These are phyloP conservation scores for Diaperis boleti DNA, from an alignment of 2,888 invertebrate genomes.

Conservation along the genomic window DNA sequence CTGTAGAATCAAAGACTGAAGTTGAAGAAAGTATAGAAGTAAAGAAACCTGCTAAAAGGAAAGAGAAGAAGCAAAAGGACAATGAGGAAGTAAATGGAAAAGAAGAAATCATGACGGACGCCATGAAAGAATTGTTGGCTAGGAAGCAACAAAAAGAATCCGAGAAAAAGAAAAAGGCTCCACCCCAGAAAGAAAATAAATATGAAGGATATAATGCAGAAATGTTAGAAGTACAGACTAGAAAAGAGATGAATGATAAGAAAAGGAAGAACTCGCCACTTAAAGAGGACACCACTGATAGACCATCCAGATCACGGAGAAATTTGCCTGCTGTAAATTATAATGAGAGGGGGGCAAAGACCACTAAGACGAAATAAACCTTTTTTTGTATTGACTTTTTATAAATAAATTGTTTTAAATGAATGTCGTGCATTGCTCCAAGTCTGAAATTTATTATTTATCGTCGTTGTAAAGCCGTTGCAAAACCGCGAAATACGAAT, in stretches of 20 bases:
- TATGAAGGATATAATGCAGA: neutral
- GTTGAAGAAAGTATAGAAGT: slow-evolving; percentile 45
- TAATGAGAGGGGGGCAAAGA: no score
- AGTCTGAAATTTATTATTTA: no score
- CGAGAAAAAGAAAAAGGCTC: slow-evolving; percentile 1
- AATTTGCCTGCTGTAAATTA: no score
- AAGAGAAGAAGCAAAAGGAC: slow-evolving; percentile 13
- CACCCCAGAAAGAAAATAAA: neutral
- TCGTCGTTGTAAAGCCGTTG: slow-evolving; percentile 20
- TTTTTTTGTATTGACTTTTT: no score
- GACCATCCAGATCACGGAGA: no score
- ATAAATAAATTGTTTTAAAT: no score
- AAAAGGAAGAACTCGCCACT: neutral
- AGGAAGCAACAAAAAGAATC: slow-evolving; percentile 6
- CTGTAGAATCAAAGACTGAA: slow-evolving; percentile 35
- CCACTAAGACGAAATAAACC: no score
- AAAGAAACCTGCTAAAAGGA: slow-evolving; percentile 18
- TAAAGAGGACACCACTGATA: no score
- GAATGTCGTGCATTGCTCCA: no score
- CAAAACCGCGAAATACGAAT: slow-evolving; percentile 26
- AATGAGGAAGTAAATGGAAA: slow-evolving; percentile 8
- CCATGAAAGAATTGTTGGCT: slow-evolving; percentile 29
- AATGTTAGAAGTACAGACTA: neutral
- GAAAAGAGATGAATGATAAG: neutral
- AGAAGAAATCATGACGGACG: slow-evolving; percentile 13